A percentile compares a stretch with the other conserved stretches of the same genome.
Evolutionary conservation across 2,113 vertebrate genomes (phyloP).

Genomic region (Suncus etruscus): DNA sequence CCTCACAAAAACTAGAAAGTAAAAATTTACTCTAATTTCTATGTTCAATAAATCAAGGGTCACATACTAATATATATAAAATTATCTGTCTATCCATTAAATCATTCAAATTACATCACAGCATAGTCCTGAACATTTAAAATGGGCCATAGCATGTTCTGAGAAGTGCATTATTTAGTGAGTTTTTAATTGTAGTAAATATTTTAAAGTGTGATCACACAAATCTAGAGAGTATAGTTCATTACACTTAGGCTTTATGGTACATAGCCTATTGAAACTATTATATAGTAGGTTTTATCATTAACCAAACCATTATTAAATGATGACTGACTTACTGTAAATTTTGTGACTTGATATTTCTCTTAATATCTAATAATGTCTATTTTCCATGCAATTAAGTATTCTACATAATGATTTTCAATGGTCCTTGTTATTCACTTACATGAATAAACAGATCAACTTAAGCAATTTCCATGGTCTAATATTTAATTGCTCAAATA

Average conservation of each 20-base stretch:
- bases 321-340: neutral
- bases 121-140: neutral
- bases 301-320: neutral
- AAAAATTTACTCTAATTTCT: neutral
- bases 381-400: slow-evolving; percentile 11
- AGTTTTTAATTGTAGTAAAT: neutral
- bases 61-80: neutral
- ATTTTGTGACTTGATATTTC: neutral
- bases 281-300: neutral
- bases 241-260: no score
- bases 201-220: neutral
- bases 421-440: neutral
- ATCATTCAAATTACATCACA: slow-evolving; percentile 21
- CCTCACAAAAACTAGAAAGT: neutral
- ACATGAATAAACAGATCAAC: slow-evolving; percentile 6
- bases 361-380: slow-evolving; percentile 18
- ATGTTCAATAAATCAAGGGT: neutral
- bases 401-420: slow-evolving; percentile 1
- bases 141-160: neutral
- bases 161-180: neutral
- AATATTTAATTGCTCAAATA: slow-evolving; percentile 45
- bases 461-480: slow-evolving; percentile 30
- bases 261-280: no score
- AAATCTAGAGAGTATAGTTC: neutral
- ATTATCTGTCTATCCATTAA: neutral